Evolutionary conservation across 2,113 vertebrate species (phyloP).

Genomic region (Trematomus loennbergii): DNA sequence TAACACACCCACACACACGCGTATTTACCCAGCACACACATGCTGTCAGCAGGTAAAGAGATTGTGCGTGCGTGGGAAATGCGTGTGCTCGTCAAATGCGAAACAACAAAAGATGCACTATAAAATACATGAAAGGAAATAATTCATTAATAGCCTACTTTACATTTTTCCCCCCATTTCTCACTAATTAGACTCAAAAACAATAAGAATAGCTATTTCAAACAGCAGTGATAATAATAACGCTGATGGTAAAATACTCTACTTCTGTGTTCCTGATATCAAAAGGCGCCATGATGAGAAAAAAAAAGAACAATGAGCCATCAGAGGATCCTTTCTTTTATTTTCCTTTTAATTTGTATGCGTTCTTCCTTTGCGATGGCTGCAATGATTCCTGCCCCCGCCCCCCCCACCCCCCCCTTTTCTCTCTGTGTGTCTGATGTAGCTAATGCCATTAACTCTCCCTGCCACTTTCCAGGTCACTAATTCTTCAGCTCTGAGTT

Average conservation of each 20-base stretch:
- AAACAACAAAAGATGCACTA: conserved; percentile 71
- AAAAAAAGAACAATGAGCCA: conserved; percentile 68
- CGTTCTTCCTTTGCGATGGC: conserved; percentile 42
- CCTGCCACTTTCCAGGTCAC: conserved; percentile 98
- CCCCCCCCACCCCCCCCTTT: conserved; percentile 50
- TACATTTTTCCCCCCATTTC: conserved; percentile 63
- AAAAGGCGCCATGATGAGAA: conserved; percentile 59
- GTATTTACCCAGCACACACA: not conserved
- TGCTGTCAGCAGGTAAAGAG: conserved; percentile 49
- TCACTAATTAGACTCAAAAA: conserved; percentile 81
- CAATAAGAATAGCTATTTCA: conserved; percentile 76
- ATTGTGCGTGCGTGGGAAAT: conserved; percentile 8
- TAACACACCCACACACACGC: not conserved
- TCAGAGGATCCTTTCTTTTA: conserved; percentile 62
- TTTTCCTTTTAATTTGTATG: conserved; percentile 66
- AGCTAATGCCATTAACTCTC: conserved; percentile 92
- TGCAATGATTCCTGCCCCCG: conserved; percentile 48
- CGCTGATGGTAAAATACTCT: conserved; percentile 65
- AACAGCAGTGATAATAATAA: conserved; percentile 66
- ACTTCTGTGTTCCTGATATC: conserved; percentile 48
- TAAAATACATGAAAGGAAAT: conserved; percentile 74
- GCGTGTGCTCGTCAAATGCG: conserved; percentile 40
- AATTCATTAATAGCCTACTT: conserved; percentile 78
- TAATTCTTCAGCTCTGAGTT: conserved; percentile 99
- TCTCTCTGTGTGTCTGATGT: conserved; percentile 84